These are phyloP conservation scores for Cataglyphis albicans DNA, from an alignment of 2,888 invertebrate species.

Conservation along the genomic window DNA sequence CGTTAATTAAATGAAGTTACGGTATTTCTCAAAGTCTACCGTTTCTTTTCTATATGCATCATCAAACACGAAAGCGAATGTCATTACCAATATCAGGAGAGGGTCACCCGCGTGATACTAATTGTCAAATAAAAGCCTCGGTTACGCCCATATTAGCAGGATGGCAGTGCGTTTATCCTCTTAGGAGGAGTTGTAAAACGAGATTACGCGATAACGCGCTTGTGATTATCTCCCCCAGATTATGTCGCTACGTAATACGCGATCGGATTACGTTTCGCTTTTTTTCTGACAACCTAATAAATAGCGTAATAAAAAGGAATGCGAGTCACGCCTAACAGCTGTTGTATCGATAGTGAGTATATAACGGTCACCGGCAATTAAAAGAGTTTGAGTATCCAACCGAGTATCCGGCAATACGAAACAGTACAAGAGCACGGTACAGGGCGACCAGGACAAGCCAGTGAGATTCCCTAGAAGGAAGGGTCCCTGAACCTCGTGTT, in stretches of 20 bases:
- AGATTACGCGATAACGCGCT: conserved; percentile 43
- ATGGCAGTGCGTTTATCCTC: conserved; percentile 28
- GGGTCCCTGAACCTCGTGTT: conserved; percentile 52
- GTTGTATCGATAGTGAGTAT: conserved; percentile 63
- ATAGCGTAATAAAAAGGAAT: conserved; percentile 33
- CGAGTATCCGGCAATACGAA: conserved; percentile 68
- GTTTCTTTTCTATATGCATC: background rate
- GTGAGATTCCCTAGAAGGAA: conserved; percentile 32
- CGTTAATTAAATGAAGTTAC: background rate
- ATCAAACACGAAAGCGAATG: conserved; percentile 30
- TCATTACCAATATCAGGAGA: conserved; percentile 9
- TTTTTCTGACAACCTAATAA: conserved; percentile 22
- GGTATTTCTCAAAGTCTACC: conserved; percentile 1
- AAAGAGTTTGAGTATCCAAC: conserved; percentile 65
- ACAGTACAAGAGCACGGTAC: conserved; percentile 35
- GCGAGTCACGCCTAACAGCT: conserved; percentile 60
- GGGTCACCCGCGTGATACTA: conserved; percentile 9
- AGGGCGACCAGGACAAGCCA: conserved; percentile 26
- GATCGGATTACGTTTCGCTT: conserved; percentile 21
- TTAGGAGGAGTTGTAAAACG: conserved; percentile 21
- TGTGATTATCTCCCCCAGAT: conserved; percentile 33
- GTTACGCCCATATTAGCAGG: conserved; percentile 34
- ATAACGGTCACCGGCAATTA: conserved; percentile 76
- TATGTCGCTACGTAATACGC: conserved; percentile 36
- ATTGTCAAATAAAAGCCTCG: conserved; percentile 25